Conservation (phyloP, 2,888 invertebrate genomes). For the Amblyjoppa proteus region DNA sequence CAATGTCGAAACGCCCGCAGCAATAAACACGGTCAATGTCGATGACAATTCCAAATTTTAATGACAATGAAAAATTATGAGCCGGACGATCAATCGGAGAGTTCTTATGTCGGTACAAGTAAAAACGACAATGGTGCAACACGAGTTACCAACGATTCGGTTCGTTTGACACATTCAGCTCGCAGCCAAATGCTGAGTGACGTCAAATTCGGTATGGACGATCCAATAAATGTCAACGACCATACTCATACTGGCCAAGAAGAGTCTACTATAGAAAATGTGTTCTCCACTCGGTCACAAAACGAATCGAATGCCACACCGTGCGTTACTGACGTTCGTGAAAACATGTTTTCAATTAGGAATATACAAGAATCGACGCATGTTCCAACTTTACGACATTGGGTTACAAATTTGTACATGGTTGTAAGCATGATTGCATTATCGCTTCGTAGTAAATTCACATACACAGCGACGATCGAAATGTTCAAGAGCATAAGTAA, state of each 20-base stretch:
- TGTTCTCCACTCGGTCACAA: conserved; percentile 1
- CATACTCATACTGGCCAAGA: too few species aligned
- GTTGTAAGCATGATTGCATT: conserved; percentile 1
- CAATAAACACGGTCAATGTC: too few species aligned
- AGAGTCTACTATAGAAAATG: neutral
- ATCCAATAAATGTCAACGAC: too few species aligned
- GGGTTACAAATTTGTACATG: neutral
- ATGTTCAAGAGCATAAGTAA: neutral
- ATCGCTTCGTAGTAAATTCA: neutral
- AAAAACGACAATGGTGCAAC: neutral
- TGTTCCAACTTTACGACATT: neutral
- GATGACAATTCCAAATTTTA: too few species aligned
- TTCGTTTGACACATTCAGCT: neutral
- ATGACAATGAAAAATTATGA: too few species aligned
- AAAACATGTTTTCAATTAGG: neutral
- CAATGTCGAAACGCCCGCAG: too few species aligned
- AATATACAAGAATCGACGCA: conserved; percentile 4
- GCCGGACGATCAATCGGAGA: too few species aligned
- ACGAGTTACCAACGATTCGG: neutral
- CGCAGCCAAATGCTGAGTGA: neutral
- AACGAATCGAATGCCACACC: neutral
- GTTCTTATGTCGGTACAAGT: neutral
- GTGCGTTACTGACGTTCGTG: conserved; percentile 9
- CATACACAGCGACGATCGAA: neutral
- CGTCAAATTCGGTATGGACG: too few species aligned